Evolutionary conservation across 2,888 invertebrate genomes (phyloP), one percentile per base, ranked within the genome.

Genomic region (Cryptosula pallasiana): DNA sequence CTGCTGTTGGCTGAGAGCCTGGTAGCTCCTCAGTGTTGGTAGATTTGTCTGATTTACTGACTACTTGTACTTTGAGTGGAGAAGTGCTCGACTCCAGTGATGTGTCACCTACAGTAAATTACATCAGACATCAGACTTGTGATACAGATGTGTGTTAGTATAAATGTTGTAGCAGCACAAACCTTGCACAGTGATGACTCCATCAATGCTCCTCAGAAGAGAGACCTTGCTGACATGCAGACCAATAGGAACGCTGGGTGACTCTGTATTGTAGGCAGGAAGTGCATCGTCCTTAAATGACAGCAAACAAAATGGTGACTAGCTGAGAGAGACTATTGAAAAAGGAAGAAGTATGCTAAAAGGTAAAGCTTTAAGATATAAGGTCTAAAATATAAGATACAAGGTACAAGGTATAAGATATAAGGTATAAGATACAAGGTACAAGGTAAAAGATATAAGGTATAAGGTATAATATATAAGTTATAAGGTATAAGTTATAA

Each of bases 101-200:
- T 29, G 63, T 63, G 25, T 63, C 63, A 63, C 63, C 63, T 63
- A 32, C n/a, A n/a, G n/a, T n/a, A n/a, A n/a, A n/a, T n/a, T n/a
- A n/a, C n/a, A n/a, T n/a, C n/a, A n/a, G n/a, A n/a, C n/a, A n/a
- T n/a, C n/a, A n/a, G n/a, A n/a, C n/a, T n/a, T n/a, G n/a, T n/a
- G n/a, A n/a, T n/a, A n/a, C n/a, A n/a, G n/a, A n/a, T n/a, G n/a
- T n/a, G n/a, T n/a, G n/a, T n/a, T n/a, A n/a, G n/a, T n/a, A n/a
- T n/a, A n/a, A n/a, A n/a, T n/a, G n/a, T n/a, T n/a, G n/a, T n/a
- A n/a, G n/a, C n/a, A n/a, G n/a, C n/a, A n/a, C n/a, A n/a, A n/a
- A 63, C 63, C 63, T 63, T 63, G 63, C 9, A 63, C 32, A 32
- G 20, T 20, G 63, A 63, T 5, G 20, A 63, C n/a, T 16, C 27